Conservation (phyloP, 53 echinoderm and acorn worm species). For the Paelopatides confundens region DNA sequence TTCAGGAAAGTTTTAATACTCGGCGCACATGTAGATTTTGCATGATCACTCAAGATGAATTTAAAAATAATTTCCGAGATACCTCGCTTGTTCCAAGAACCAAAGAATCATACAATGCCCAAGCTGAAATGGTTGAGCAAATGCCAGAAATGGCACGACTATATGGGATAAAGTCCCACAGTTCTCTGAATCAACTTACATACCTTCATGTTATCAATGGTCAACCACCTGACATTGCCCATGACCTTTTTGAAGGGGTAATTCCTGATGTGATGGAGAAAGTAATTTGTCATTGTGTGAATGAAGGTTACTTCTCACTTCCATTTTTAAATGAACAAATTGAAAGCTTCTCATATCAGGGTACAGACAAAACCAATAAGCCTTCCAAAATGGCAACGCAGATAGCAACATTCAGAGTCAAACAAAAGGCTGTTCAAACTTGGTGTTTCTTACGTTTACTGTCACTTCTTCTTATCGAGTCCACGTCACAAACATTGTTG, state of each 20-base stretch:
- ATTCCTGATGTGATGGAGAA: conserved; percentile 19
- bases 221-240: conserved; percentile 22
- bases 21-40: conserved; percentile 20
- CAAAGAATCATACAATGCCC: neutral
- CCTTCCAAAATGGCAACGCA: conserved; percentile 30
- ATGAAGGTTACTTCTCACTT: conserved; percentile 48
- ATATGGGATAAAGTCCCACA: neutral
- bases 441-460: conserved; percentile 61
- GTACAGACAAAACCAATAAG: conserved; percentile 35
- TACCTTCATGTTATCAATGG: conserved; percentile 31
- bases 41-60: neutral
- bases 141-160: conserved; percentile 23
- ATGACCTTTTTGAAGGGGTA: conserved; percentile 30
- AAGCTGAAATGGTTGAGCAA: neutral
- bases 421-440: conserved; percentile 53
- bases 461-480: no score
- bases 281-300: conserved; percentile 48
- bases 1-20: conserved; percentile 45
- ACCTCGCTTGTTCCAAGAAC: neutral
- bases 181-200: neutral
- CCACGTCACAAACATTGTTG: no score
- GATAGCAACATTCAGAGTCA: conserved; percentile 16
- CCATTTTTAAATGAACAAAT: conserved; percentile 35
- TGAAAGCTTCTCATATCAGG: conserved; percentile 30
- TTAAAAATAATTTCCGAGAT: neutral